Evolutionary conservation across 1,140 invertebrate genomes (phyloP).

Genomic region (Cotesia typhae): DNA sequence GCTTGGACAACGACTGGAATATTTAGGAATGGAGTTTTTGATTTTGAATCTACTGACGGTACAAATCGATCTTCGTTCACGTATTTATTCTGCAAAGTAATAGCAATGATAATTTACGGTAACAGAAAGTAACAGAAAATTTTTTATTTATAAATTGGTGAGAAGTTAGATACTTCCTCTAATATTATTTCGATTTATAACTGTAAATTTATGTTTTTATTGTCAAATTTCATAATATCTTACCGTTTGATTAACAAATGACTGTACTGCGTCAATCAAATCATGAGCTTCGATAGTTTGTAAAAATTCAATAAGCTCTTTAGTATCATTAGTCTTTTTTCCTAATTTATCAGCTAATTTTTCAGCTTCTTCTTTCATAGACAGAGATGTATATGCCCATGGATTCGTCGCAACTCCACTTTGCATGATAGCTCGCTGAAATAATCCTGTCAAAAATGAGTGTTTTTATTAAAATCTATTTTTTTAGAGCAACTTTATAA

Average conservation of each 20-base stretch:
- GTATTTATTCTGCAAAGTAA: no score
- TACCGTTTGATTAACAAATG: not conserved
- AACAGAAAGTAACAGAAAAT: constrained; percentile 35
- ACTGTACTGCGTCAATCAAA: constrained; percentile 30
- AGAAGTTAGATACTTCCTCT: constrained; percentile 38
- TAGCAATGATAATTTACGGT: not conserved
- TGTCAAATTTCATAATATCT: not conserved
- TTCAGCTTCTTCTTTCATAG: constrained; percentile 55
- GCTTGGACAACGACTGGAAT: constrained; percentile 49
- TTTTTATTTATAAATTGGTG: constrained; percentile 32
- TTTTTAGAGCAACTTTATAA: no score
- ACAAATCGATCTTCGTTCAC: constrained; percentile 39
- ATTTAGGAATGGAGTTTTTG: constrained; percentile 59
- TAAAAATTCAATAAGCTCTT: constrained; percentile 62
- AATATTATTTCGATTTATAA: no score
- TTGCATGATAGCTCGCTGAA: constrained; percentile 70
- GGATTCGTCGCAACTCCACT: constrained; percentile 65
- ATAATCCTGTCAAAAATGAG: constrained; percentile 58
- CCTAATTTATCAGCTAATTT: constrained; percentile 59
- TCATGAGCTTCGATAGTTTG: constrained; percentile 50
- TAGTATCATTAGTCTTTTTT: constrained; percentile 58
- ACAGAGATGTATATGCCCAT: constrained; percentile 51
- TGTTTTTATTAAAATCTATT: no score
- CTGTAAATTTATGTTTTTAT: no score
- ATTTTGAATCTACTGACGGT: constrained; percentile 51